Evolutionary conservation across 2,113 vertebrate species (phyloP).

Genomic region (Bubalus kerabau): DNA sequence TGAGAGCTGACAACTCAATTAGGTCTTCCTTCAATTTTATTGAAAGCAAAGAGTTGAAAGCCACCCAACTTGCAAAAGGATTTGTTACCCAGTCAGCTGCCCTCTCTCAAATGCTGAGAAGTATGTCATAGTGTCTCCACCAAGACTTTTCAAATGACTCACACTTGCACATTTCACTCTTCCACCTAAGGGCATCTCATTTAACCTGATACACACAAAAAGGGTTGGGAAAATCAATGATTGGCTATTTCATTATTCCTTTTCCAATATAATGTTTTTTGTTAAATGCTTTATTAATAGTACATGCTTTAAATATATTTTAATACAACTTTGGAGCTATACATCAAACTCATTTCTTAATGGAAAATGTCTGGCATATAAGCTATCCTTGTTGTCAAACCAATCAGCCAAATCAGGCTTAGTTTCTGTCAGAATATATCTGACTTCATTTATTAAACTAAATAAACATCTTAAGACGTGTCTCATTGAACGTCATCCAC

Average conservation of each 20-base stretch:
- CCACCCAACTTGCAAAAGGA: neutral
- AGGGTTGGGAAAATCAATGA: neutral
- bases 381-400: neutral
- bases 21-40: slow-evolving; percentile 23
- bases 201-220: neutral
- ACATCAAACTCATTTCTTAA: neutral
- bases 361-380: neutral
- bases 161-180: neutral
- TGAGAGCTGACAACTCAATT: neutral
- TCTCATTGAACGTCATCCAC: neutral
- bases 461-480: neutral
- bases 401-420: neutral
- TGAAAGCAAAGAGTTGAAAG: slow-evolving; percentile 29
- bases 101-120: neutral
- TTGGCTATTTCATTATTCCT: neutral
- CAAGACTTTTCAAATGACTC: neutral
- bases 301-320: neutral
- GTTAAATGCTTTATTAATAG: neutral
- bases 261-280: neutral
- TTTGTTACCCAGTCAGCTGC: neutral
- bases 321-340: neutral
- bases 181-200: neutral
- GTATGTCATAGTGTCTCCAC: neutral
- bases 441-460: neutral
- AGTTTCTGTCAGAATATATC: neutral